phyloP scores from a whole-genome alignment of 2,113 vertebrate genomes.

The Gobiocypris rarus region DNA sequence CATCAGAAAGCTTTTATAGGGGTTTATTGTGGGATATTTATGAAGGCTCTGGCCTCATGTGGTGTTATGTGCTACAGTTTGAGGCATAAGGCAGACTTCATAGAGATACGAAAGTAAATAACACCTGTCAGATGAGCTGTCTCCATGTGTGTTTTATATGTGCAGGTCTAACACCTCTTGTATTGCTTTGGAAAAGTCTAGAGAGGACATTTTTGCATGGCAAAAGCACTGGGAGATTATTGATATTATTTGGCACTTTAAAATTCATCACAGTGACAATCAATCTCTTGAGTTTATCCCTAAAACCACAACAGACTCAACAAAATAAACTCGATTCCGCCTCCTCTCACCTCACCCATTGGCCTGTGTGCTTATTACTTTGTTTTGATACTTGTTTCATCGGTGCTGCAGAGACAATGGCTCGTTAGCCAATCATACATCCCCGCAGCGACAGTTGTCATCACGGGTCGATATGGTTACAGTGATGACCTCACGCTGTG shows the following conservation, averaged over 20 bases:
- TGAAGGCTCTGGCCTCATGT: background rate
- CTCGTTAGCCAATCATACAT: constrained; percentile 39
- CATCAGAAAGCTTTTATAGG: background rate
- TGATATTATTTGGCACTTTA: background rate
- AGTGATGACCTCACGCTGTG: constrained; percentile 42
- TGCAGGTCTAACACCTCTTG: background rate
- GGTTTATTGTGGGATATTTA: background rate
- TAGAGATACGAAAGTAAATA: background rate
- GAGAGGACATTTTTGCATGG: background rate
- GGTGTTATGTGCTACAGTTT: background rate
- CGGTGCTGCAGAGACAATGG: background rate
- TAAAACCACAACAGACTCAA: background rate
- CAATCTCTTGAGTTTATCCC: background rate
- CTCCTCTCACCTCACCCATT: background rate
- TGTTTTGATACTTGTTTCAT: constrained; percentile 34
- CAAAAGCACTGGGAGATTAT: background rate
- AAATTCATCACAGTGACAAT: constrained; percentile 10
- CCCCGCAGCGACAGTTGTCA: constrained; percentile 19
- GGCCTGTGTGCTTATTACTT: background rate
- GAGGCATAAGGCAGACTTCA: background rate
- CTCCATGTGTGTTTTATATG: background rate
- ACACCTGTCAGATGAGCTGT: background rate
- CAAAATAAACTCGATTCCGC: constrained; percentile 1
- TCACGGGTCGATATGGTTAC: constrained; percentile 33
- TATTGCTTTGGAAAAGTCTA: background rate